Evolutionary conservation across 2,113 vertebrate genomes (phyloP), one percentile per base, ranked within the genome.

Genomic region (Percopsis transmontana): DNA sequence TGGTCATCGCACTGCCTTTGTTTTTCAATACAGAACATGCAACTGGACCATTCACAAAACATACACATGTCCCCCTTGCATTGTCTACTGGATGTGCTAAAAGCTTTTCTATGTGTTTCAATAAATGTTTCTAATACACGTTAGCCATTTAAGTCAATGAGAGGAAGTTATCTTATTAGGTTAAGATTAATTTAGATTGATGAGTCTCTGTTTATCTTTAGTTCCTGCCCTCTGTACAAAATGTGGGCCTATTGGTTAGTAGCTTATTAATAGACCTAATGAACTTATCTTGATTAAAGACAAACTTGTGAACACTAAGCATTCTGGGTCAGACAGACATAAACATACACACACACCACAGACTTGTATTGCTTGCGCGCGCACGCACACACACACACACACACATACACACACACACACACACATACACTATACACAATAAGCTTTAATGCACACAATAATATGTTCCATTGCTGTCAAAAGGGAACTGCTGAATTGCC

Each of bases 171-270:
- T 23, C 16, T 55, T 64, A 21, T 65, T 64, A 48, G 60, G 63
- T 69, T 58, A 64, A 24, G 53, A 85, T 86, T 81, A 74, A 53
- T 64, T 1, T 60, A n/a, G 70, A 81, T 67, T 58, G 23, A 72
- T 52, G 2, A 14, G 39, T 19, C 53, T 67, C 2, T 68, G 51
- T 62, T 62, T 70, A 4, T n/a, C 19, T 45, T 53, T 33, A 14
- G 15, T 13, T 48, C 10, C 7, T 55, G 54, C 38, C 33, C 44
- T 39, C 56, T 16, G 45, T 1, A 14, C 44, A 42, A 12, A 38
- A 57, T 72, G 54, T 38, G 2, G 41, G 5, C 33, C 15, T 58
- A 45, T 53, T 18, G 18, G 50, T 45, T 57, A 20, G 24, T 1
- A 52, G 47, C 42, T 40, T 14, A 62, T 58, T 76, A 47, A 15